Base-by-base conservation (phyloP, 2,113 vertebrate genomes). In the Gymnorhina tibicen region DNA sequence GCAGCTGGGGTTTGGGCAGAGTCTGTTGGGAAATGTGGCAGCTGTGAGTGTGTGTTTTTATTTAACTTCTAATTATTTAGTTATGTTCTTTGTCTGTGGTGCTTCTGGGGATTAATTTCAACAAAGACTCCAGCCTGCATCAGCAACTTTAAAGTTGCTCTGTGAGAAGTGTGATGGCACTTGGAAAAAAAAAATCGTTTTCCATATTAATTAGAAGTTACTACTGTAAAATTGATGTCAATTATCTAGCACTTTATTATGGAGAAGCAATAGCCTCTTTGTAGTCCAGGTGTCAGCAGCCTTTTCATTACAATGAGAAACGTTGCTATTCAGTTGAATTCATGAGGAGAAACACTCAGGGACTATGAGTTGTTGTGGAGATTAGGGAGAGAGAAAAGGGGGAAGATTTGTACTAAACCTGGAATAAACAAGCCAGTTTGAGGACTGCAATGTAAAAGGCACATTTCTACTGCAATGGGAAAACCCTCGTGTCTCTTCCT, bases 1-100 rank as follows among this genome's bases (percentile, higher is more conserved):
- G 19, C 64, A 91, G 63, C 52, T 5, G 2, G 64, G 75, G 20
- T 64, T 60, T 89, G 67, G 69, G 75, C 49, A 87, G 77, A 94
- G 62, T 91, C 70, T 95, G 30, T 39, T 76, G 79, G 89, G 84
- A 91, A 85, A 72, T 53, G 70, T 78, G 68, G 79, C 90, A 94
- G 89, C 87, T 85, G 46, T 64, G 64, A 70, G 89, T 92, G 73
- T 92, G 87, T 96, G 77, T 80, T 96, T 88, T 97, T 91, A 85
- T 95, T 87, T 96, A 89, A 93, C 55, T 91, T 95, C 74, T 93
- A 94, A 72, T 96, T 95, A 94, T 76, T 96, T 97, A 93, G 74
- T 93, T 95, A 85, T 27, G 53, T 95, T 78, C 67, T 95, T 94
- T 97, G 80, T 93, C 91, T 96, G 78, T 93, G 81, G 46, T 74